Evolutionary conservation across 2,888 invertebrate genomes (phyloP), one percentile per base, ranked within the genome.

Genomic region (Aphidius colemani): DNA sequence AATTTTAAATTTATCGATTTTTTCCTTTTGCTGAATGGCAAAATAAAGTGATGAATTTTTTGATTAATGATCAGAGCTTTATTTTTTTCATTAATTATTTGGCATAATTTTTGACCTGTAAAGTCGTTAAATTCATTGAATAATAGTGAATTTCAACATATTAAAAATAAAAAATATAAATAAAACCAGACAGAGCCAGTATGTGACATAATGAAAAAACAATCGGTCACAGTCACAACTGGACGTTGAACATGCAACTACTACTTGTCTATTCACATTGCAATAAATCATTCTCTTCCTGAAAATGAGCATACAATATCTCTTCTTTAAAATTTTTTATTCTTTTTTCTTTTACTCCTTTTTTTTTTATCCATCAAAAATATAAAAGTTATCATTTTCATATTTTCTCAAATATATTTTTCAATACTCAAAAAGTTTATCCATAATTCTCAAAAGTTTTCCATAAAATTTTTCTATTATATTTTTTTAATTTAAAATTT

Each of bases 271-370:
- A 48, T 61, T 55, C 30, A 45, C 40, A 46, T 45, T 48, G 53
- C 18, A 40, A 61, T 61, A 48, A 18, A 61, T 61, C 61, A 61
- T 53, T 45, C 30, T 30, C 40, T 41, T 45, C 45, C 48, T 57
- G 9, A 30, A 46, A 57, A 46, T 39, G 45, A 57, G 45, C 18
- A 46, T 18, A 30, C 18, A 57, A 57, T 45, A 30, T 18, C 45
- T 13, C 7, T 18, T 40, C 1, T 40, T 49, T 0, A 49, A 11
- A 11, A 3, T 30, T 50, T 50, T 10, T 51, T 7, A 51, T 3
- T 39, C 30, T 51, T 51, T 10, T 46, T n/a, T 10, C 9, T n/a
- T 46, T 46, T n/a, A n/a, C 13, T 49, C 10, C n/a, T 10, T 50
- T 13, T 50, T 50, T 50, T 50, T 48, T 10, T 7, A 9, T 53